Evolutionary conservation across 1,140 invertebrate genomes (phyloP), one percentile per base, ranked within the genome.

Genomic region (Cataglyphis hispanica): DNA sequence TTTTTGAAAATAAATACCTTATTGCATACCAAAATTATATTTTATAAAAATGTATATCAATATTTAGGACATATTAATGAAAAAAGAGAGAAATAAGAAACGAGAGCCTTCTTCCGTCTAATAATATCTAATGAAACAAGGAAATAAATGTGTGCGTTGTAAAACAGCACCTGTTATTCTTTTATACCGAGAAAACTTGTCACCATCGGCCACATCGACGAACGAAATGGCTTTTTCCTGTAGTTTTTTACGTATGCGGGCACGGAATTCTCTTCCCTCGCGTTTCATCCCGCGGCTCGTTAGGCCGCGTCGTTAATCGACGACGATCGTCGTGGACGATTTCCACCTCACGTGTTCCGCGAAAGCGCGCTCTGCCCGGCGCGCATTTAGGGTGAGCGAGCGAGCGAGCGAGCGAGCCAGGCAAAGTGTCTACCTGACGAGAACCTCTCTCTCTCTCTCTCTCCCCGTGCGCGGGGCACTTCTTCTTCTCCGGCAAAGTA

Each of bases 301-400:
- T 90, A 89, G 25, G 61, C 67, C 76, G 80, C 87, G 85, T 90
- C 87, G 87, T 87, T 89, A 89, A 89, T 90, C 86, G 86, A 60
- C 67, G 63, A 80, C 75, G 19, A 60, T 84, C 60, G 58, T 84
- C 81, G 43, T 77, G 40, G 63, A 34, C 50, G 78, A 50, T 40
- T 60, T 61, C 70, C 77, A 63, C 46, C 16, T 86, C 69, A 75
- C 63, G 76, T 75, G 61, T 76, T 83, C 60, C 86, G 77, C 61
- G 66, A 84, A 72, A 75, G 76, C 43, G 56, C 25, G 72, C 77
- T 61, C 77, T 61, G 56, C 40, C 0, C n/a, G 7, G 60, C 40
- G 69, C 37, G 16, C 56, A 56, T 72, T 85, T 85, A 72, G 40
- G 46, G 46, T 3, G 16, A 16, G 43, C 10, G 74, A 77, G 40